Base-by-base conservation (phyloP, 1,140 invertebrate species). In the Patella vulgata region DNA sequence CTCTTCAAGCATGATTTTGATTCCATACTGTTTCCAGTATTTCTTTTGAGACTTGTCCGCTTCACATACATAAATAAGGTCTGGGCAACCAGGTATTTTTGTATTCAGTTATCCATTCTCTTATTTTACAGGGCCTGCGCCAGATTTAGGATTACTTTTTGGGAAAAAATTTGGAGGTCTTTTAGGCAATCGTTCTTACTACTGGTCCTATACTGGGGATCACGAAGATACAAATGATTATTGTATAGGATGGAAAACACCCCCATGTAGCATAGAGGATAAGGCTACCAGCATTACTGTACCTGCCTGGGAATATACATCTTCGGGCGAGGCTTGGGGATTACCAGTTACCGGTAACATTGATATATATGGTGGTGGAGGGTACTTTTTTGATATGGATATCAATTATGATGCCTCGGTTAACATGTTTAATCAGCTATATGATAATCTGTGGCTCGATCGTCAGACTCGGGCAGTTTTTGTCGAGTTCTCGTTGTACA, bases 401-500 rank as follows among this genome's bases (percentile, higher is more conserved):
- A 69, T 77, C 6, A 75, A 78, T 14, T 36, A 36, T 19, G 61
- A 73, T 59, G 39, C 71, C 33, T 53, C 67, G 53, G 44, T 46
- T 31, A 36, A 59, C 42, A 68, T 70, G 31, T 50, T 88, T 5
- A 61, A 79, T 12, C 68, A 79, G 31, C 63, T 88, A 5, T 63
- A 83, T 27, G 53, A 71, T 0, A 59, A 75, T 40, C 69, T 67
- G 0, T 88, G 87, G 87, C 73, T 87, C 14, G 87, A 88, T 66
- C 59, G 77, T 19, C 67, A 79, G 19, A 87, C 87, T 1, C 70
- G 87, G 70, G 86, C 85, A 3, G 75, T 88, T 28, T 81, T 87
- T 58, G 71, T 87, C 8, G 87, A 88, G 57, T 86, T 87, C 66
- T 85, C 85, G 12, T 73, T 86, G 0, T 88, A 87, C 66, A 87